A percentile compares a stretch with the other conserved stretches of the same genome.
phyloP scores from a whole-genome alignment of 2,797 vertebrate genomes.

The Tauraco hartlaubi region DNA sequence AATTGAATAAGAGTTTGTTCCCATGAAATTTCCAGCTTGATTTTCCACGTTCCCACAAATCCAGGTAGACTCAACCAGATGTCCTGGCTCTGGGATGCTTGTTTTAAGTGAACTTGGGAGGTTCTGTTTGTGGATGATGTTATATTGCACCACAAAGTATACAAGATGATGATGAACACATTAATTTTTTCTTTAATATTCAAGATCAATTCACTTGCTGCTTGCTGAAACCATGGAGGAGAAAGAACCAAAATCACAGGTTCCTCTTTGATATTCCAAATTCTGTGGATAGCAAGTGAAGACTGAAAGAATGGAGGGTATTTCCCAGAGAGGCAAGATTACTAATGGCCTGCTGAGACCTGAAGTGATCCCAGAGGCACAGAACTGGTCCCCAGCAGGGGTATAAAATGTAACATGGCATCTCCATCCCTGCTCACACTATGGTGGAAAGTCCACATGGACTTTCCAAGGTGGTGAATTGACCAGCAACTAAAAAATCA shows the following conservation, averaged over 20 bases:
- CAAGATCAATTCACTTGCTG: neutral
- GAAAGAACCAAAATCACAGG: neutral
- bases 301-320: neutral
- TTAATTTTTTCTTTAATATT: neutral
- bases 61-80: neutral
- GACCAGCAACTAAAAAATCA: neutral
- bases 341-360: neutral
- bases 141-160: neutral
- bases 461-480: neutral
- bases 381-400: neutral
- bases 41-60: neutral
- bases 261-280: neutral
- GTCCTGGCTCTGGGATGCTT: neutral
- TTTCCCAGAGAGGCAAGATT: neutral
- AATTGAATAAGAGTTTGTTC: neutral
- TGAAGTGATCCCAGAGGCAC: neutral
- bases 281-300: neutral
- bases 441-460: neutral
- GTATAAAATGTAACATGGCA: neutral
- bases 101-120: no score
- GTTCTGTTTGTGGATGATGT: neutral
- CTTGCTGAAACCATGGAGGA: neutral
- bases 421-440: no score
- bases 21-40: neutral
- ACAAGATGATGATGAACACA: neutral